Percentiles rank a stretch among this genome's conserved stretches.
These are phyloP conservation scores for Asteroscopus sphinx DNA, from an alignment of 2,888 invertebrate genomes.

Conservation along the genomic window DNA sequence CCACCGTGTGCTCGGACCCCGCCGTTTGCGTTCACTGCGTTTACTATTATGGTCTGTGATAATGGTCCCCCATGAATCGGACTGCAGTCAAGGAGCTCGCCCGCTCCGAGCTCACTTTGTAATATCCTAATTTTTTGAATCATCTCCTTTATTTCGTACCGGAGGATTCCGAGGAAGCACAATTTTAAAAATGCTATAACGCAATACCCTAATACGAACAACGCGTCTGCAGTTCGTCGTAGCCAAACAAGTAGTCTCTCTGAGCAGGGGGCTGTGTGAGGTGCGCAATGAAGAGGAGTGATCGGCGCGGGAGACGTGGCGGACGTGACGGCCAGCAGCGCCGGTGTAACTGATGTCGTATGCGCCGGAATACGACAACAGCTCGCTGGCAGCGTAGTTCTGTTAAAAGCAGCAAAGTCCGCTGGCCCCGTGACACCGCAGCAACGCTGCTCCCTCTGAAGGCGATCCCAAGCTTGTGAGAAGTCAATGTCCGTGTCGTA, in stretches of 20 bases:
- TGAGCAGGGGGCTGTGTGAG: constrained; percentile 92
- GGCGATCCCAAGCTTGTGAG: constrained; percentile 93
- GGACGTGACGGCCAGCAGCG: constrained; percentile 80
- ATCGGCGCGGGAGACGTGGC: constrained; percentile 77
- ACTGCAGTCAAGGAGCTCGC: constrained; percentile 84
- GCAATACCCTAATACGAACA: constrained; percentile 95
- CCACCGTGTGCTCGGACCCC: constrained; percentile 89
- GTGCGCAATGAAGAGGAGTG: constrained; percentile 83
- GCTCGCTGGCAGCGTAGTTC: constrained; percentile 82
- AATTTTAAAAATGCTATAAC: constrained; percentile 96
- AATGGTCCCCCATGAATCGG: constrained; percentile 85
- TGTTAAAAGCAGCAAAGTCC: constrained; percentile 85
- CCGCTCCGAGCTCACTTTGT: constrained; percentile 91
- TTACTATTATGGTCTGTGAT: constrained; percentile 85
- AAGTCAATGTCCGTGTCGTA: constrained; percentile 93
- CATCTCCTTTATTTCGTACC: constrained; percentile 97
- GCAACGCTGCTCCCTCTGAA: constrained; percentile 93
- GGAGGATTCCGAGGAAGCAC: constrained; percentile 96
- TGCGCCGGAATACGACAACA: constrained; percentile 85
- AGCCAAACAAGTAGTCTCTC: constrained; percentile 93
- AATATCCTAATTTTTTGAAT: constrained; percentile 96
- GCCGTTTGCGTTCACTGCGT: constrained; percentile 89
- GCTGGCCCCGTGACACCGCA: constrained; percentile 93
- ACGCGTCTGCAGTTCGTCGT: constrained; percentile 93
- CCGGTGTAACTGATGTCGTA: constrained; percentile 85